Base-by-base conservation (phyloP, 2,797 vertebrate species). In the Parotocinclus haroldoi region DNA sequence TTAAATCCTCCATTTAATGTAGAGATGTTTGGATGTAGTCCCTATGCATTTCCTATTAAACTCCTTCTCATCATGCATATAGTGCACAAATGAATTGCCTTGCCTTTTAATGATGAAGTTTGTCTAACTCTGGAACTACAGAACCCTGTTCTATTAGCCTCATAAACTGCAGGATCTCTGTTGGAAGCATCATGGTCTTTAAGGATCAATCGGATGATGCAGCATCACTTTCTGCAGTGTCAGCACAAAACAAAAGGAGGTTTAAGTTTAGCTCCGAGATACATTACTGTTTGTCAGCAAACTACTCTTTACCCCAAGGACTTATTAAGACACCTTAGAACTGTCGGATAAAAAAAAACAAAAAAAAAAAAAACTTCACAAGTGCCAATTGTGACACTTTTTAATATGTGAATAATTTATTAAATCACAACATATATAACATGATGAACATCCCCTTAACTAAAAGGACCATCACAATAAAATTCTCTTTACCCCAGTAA, bases 361-460 rank as follows among this genome's bases (percentile, higher is more conserved):
- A 69, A 70, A 18, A 72, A 68, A 64, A 64, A 79, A 73, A 74
- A n/a, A 69, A 68, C 72, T 68, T 27, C 55, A 68, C 60, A 70
- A 69, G 50, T 59, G 58, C 73, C 57, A 57, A 76, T 48, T 73
- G 66, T 80, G 73, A 81, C 76, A 85, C 73, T 65, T 71, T 69
- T 82, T 81, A 73, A 86, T 73, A 86, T 84, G 89, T 84, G 80
- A 91, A 90, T 90, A 90, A 90, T 89, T 92, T 91, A 89, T 90
- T 89, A 82, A 85, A 87, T 88, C 80, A 88, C 82, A 89, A 84
- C 86, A 80, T 85, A 88, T 82, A 88, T 67, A 75, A 74, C 79
- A 82, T 74, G 73, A 82, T 79, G 76, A 75, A 68, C 72, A 76
- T 63, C 72, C 70, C 57, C 74, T 72, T 66, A 61, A 79, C 78